Evolutionary conservation across 2,797 vertebrate genomes (phyloP), one percentile per base, ranked within the genome.

Genomic region (Triplophysa bombifrons): DNA sequence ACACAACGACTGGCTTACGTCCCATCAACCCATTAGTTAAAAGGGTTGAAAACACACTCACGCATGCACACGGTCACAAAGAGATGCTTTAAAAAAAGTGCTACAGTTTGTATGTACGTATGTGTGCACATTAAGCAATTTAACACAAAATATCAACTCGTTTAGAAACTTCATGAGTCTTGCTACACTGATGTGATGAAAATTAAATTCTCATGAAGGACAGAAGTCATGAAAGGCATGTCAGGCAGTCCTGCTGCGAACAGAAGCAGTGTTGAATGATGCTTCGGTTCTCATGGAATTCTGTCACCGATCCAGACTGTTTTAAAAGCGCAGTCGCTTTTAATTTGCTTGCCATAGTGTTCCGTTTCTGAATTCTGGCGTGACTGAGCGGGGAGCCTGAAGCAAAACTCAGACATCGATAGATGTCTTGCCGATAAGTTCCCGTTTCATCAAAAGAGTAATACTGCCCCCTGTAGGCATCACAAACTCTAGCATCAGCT

Each of bases 1-100:
- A 82, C 84, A 86, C 83, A 82, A 84, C 80, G 82, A 84, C 80
- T 68, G 78, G 82, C 81, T 44, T 27, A 83, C 82, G 83, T 85
- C 88, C 71, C 74, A 46, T 70, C 65, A 53, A 74, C 70, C 61
- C 17, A 64, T 74, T 78, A 65, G 66, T 63, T 65, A 64, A 82
- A 73, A 74, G 5, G 48, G 22, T 17, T 10, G 71, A 34, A 71
- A 72, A 56, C 75, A 75, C 80, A 75, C 72, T 89, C 74, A 73
- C 82, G 86, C 63, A 34, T 1, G 19, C 30, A 12, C 16, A 41
- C 46, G 19, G 38, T 27, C 25, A 14, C 17, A 14, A 10, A 58
- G 27, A 56, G 65, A 73, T 72, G 73, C 9, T 2, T 68, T 0
- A 53, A 25, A 64, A 63, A 65, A 44, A 38, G 34, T 50, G 41